Evolutionary conservation across 2,113 vertebrate species (phyloP), one percentile per base, ranked within the genome.

Genomic region (Sander lucioperca): DNA sequence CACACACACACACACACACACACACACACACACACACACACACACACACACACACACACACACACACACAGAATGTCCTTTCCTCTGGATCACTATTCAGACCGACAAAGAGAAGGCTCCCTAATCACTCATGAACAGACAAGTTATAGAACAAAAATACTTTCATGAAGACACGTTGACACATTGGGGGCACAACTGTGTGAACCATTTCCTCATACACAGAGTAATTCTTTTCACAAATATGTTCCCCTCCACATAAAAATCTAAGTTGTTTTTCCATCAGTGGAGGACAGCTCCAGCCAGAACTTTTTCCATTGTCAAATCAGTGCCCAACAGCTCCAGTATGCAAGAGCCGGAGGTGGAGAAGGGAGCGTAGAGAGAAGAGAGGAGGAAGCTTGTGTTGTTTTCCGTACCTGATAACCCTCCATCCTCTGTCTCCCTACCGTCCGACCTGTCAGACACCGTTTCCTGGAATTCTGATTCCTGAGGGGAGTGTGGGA

Each of bases 331-430:
- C 50, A 63, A 66, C 23, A 68, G 21, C 19, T 85, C 54, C 62
- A 69, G 64, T 11, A 0, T 48, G 33, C 51, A 58, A 72, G 77
- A 43, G 67, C 33, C 33, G 51, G 61, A 86, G 80, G 64, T 23
- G 66, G 43, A 78, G 45, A 66, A 33, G 67, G 54, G 80, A 82
- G 77, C 57, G 36, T 50, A 66, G 23, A 77, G 65, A 79, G 75
- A 59, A 48, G 82, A 89, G 84, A 72, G 75, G 85, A 93, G 91
- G 92, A 94, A 94, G 84, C 70, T 79, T 6, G 74, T 87, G 84
- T 88, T 86, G 70, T 88, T 86, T 90, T 91, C 85, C 78, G 6
- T 95, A 96, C 95, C 95, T 95, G 95, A 96, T 95, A 95, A 94
- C 54, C 88, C 83, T 90, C 91, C 94, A 91, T 95, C 90, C 82